Evolutionary conservation across 2,113 vertebrate genomes (phyloP).

Genomic region (Phalacrocorax carbo): DNA sequence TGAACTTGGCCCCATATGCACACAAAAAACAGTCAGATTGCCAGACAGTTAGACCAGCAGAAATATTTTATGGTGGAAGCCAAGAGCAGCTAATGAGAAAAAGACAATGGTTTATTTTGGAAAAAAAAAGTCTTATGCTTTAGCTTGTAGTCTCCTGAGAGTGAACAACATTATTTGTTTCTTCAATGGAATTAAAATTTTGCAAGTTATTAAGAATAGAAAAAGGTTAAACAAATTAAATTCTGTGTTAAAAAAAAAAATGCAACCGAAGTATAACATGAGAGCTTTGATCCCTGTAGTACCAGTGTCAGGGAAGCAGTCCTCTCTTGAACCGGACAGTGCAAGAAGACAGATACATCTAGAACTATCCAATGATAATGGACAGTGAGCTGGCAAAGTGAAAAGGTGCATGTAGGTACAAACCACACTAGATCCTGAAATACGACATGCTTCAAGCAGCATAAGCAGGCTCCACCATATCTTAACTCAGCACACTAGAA

Average conservation of each 20-base stretch:
- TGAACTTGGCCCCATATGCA: neutral
- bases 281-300: neutral
- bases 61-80: neutral
- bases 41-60: conserved; percentile 1
- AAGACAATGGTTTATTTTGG: neutral
- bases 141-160: neutral
- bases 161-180: neutral
- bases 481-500: neutral
- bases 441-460: neutral
- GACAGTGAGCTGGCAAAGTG: neutral
- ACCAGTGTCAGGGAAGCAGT: neutral
- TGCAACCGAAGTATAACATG: neutral
- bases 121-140: neutral
- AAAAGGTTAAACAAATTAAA: neutral
- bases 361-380: neutral
- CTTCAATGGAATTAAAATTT: neutral
- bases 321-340: neutral
- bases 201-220: neutral
- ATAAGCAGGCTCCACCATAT: neutral
- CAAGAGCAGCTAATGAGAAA: neutral
- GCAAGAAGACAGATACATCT: neutral
- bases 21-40: neutral
- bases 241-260: neutral
- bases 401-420: neutral
- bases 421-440: neutral